Evolutionary conservation across 2,113 vertebrate genomes (phyloP).

Genomic region (Periophthalmodon schlosseri): DNA sequence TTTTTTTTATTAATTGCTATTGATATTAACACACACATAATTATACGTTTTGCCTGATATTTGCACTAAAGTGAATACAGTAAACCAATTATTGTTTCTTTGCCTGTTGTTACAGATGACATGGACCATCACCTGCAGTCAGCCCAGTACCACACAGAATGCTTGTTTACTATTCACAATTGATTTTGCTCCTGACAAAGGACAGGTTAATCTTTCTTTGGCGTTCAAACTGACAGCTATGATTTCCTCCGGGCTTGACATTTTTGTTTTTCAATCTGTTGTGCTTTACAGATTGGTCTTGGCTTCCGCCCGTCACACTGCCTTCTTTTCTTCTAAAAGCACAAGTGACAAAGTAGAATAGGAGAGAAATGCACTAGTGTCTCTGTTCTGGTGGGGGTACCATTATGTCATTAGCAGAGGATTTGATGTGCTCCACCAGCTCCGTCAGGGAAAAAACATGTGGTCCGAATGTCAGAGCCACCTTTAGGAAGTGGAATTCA

Average conservation of each 20-base stretch:
- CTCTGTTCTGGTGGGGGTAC: constrained; percentile 8
- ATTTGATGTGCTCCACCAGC: constrained; percentile 27
- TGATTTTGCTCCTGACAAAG: constrained; percentile 46
- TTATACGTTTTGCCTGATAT: neutral
- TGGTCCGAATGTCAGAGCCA: constrained; percentile 35
- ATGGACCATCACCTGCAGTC: constrained; percentile 6
- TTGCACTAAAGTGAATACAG: neutral
- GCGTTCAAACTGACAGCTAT: constrained; percentile 38
- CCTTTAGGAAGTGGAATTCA: constrained; percentile 27
- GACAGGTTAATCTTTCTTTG: constrained; percentile 46
- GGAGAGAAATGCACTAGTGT: constrained; percentile 31
- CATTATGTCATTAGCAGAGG: constrained; percentile 37
- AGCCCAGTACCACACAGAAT: neutral
- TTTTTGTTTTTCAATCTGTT: constrained; percentile 41
- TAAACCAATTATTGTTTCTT: neutral
- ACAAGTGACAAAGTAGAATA: constrained; percentile 26
- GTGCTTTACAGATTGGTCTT: constrained; percentile 23
- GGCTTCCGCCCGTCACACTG: too few species aligned
- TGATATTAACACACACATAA: neutral
- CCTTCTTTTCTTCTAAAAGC: constrained; percentile 16
- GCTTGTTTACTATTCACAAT: constrained; percentile 31
- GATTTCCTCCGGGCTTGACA: constrained; percentile 50
- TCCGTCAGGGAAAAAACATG: constrained; percentile 29
- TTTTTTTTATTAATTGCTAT: too few species aligned
- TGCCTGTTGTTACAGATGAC: constrained; percentile 2